A percentile compares a stretch with the other conserved stretches of the same genome.
Evolutionary conservation across 2,113 vertebrate genomes (phyloP).

Genomic region (Lepidothrix coronata): DNA sequence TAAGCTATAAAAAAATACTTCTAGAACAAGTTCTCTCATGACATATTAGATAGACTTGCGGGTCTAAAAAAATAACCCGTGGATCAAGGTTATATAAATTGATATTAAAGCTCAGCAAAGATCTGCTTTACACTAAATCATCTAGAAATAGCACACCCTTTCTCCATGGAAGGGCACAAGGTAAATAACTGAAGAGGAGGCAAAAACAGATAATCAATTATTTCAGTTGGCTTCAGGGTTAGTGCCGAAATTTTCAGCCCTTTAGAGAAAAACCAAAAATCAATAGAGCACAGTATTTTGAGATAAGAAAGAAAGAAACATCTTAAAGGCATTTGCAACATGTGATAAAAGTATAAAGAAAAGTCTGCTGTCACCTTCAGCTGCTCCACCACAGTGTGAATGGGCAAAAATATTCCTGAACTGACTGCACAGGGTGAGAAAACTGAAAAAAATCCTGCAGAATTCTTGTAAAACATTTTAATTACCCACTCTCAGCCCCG

Average conservation of each 20-base stretch:
- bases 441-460: background rate
- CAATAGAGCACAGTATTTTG: constrained; percentile 25
- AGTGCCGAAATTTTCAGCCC: constrained; percentile 35
- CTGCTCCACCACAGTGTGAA: background rate
- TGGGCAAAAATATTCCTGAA: background rate
- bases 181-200: constrained; percentile 54
- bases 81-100: constrained; percentile 15
- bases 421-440: background rate
- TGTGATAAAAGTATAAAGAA: background rate
- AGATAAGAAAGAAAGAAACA: constrained; percentile 36
- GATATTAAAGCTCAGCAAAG: constrained; percentile 21
- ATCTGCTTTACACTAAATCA: constrained; percentile 30
- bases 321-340: constrained; percentile 21
- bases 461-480: background rate
- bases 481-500: background rate
- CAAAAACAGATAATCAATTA: constrained; percentile 66
- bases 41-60: background rate
- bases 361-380: constrained; percentile 40
- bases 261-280: constrained; percentile 45
- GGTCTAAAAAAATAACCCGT: background rate
- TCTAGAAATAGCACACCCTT: constrained; percentile 30
- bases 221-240: constrained; percentile 39
- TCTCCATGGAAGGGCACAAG: constrained; percentile 12
- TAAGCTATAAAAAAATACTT: background rate
- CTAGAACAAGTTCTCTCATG: background rate